Evolutionary conservation across 2,888 invertebrate genomes (phyloP).

Genomic region (Cryptocephalus primarius): DNA sequence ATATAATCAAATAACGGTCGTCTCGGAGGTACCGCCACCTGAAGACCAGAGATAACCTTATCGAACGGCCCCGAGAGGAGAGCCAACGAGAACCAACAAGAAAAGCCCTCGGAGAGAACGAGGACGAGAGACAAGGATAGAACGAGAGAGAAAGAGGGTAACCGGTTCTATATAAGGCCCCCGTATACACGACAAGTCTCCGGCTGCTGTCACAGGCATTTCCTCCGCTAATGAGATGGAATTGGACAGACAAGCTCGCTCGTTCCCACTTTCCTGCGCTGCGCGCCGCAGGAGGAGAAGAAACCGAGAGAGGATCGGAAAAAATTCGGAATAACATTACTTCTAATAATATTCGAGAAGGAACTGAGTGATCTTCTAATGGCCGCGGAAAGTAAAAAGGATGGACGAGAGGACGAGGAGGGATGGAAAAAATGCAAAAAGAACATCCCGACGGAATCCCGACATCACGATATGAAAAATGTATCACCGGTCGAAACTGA

Average conservation of each 20-base stretch:
- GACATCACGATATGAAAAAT: conserved; percentile 36
- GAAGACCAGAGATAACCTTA: conserved; percentile 34
- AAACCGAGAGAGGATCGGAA: conserved; percentile 7
- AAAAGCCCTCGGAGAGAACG: background rate
- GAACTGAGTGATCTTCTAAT: conserved; percentile 25
- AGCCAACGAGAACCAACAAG: conserved; percentile 9
- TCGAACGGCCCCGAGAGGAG: conserved; percentile 34
- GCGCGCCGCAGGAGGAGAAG: background rate
- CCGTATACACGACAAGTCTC: conserved; percentile 29
- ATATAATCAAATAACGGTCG: conserved; percentile 31
- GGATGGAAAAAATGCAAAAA: conserved; percentile 17
- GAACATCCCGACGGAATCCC: conserved; percentile 23
- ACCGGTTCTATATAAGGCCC: conserved; percentile 38
- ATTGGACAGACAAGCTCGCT: conserved; percentile 38
- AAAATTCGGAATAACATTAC: conserved; percentile 23
- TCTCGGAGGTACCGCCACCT: conserved; percentile 28
- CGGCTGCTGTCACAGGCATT: conserved; percentile 37
- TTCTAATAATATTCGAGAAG: conserved; percentile 28
- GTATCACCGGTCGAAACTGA: conserved; percentile 30
- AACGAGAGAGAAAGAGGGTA: conserved; percentile 16
- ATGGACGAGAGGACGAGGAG: conserved; percentile 26
- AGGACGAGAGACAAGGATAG: conserved; percentile 3
- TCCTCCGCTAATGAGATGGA: conserved; percentile 41
- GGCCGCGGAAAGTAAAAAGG: conserved; percentile 27
- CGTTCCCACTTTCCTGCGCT: conserved; percentile 2